Base-by-base conservation (phyloP, 2,797 vertebrate species). In the Sorex maritimensis region DNA sequence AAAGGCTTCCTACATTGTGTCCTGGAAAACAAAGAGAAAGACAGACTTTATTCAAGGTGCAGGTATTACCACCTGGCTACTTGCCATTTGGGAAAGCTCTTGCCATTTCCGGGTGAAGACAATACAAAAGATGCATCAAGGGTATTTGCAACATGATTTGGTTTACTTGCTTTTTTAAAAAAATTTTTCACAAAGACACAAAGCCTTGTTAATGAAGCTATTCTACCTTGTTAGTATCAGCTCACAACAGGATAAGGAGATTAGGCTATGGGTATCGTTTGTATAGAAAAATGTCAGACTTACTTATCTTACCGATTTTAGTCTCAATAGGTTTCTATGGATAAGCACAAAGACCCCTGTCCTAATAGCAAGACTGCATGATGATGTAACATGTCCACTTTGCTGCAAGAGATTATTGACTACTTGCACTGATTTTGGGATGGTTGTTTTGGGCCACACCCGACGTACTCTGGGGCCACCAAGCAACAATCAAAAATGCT, bases 1-100 rank as follows among this genome's bases (percentile, higher is more conserved):
- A 99, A 98, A 99, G 98, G 98, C 98, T 99, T 98, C 99, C 99
- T 96, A 99, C 99, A 97, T 99, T 98, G 98, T 98, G 98, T 98
- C 99, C 99, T 99, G 97, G 73, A 98, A 98, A 95, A 97, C 83
- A 98, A 94, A 97, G 91, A 92, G 41, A 96, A 91, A 71, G 14
- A 72, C 6, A 65, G n/a, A 67, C 26, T 89, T 96, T 83, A 95
- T 28, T 81, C 72, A 73, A 44, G 46, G 58, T 30, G n/a, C 52
- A 55, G 61, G 24, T 0, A 19, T n/a, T 58, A 30, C 38, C n/a
- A 17, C 28, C 73, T 11, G 34, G 46, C 69, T 83, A 30, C 73
- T 13, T 44, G 74, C 55, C 11, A 38, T 30, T 26, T n/a, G 83
- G 73, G 44, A 91, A 80, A n/a, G 49, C 24, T 69, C 44, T 41